These are phyloP conservation scores for Aurelia aurita complex sp. Pacific DNA, from an alignment of 30 jellyfish, hydroid and myxozoan species.

Conservation along the genomic window DNA sequence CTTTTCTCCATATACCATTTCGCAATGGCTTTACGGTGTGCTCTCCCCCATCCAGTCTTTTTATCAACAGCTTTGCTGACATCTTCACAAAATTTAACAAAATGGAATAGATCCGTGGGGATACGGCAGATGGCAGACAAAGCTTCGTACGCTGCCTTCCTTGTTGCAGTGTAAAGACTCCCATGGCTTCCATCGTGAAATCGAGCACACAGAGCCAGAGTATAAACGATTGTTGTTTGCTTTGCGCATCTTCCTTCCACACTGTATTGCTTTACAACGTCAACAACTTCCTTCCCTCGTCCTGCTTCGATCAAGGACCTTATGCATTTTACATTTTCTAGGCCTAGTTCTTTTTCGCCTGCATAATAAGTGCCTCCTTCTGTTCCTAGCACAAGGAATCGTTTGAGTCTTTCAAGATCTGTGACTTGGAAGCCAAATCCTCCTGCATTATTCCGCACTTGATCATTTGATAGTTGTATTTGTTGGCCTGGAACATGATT, in stretches of 20 bases:
- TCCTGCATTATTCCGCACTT: conserved; percentile 64
- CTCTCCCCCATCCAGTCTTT: conserved; percentile 82
- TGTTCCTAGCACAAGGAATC: conserved; percentile 73
- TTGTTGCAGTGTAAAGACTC: neutral
- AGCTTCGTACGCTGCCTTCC: conserved; percentile 43
- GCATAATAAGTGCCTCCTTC: conserved; percentile 69
- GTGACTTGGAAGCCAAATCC: conserved; percentile 54
- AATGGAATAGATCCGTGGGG: conserved; percentile 62
- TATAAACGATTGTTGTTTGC: conserved; percentile 45
- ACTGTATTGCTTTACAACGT: conserved; percentile 44
- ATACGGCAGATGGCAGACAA: conserved; percentile 45
- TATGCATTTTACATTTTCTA: conserved; percentile 31
- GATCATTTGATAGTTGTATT: neutral
- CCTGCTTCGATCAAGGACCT: conserved; percentile 18
- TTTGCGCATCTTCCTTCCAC: conserved; percentile 65
- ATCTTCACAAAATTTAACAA: conserved; percentile 54
- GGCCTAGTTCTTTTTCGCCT: conserved; percentile 21
- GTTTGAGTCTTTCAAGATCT: conserved; percentile 39
- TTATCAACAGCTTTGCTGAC: conserved; percentile 13
- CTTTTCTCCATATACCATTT: conserved; percentile 43
- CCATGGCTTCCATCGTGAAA: conserved; percentile 33
- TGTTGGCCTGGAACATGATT: conserved; percentile 19
- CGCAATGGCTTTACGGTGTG: conserved; percentile 55
- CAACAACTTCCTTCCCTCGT: conserved; percentile 41
- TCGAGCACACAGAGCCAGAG: conserved; percentile 55